Conservation (phyloP, 2,888 invertebrate species). For the Lymantria dispar region DNA sequence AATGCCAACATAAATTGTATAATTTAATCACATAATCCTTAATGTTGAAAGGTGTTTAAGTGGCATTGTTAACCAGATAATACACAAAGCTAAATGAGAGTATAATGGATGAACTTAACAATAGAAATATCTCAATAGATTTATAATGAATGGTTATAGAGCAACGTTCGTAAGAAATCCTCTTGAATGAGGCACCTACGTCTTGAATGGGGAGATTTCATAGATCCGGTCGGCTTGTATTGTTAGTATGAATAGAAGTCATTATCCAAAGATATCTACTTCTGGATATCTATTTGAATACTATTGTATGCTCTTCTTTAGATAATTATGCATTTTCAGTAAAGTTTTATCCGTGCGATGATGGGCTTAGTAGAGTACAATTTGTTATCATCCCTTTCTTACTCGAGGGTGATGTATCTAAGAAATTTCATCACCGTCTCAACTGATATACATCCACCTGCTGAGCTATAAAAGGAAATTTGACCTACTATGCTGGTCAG, state of each 20-base stretch:
- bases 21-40: constrained; percentile 6
- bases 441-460: too few species aligned
- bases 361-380: too few species aligned
- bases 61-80: constrained; percentile 44
- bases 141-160: constrained; percentile 75
- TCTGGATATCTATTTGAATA: constrained; percentile 44
- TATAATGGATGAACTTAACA: constrained; percentile 61
- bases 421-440: too few species aligned
- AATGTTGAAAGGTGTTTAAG: constrained; percentile 45
- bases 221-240: constrained; percentile 60
- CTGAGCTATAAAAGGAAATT: too few species aligned
- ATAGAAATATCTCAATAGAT: constrained; percentile 64
- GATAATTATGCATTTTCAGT: constrained; percentile 1
- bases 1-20: too few species aligned
- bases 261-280: constrained; percentile 56
- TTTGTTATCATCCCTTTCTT: too few species aligned
- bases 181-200: constrained; percentile 65
- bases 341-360: too few species aligned
- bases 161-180: constrained; percentile 57
- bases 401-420: too few species aligned
- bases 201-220: constrained; percentile 62
- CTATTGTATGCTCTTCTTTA: constrained; percentile 28
- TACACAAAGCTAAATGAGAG: constrained; percentile 59
- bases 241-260: constrained; percentile 65
- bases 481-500: too few species aligned